These are phyloP conservation scores for Echinops telfairi DNA, from an alignment of 2,113 vertebrate genomes.

Conservation along the genomic window DNA sequence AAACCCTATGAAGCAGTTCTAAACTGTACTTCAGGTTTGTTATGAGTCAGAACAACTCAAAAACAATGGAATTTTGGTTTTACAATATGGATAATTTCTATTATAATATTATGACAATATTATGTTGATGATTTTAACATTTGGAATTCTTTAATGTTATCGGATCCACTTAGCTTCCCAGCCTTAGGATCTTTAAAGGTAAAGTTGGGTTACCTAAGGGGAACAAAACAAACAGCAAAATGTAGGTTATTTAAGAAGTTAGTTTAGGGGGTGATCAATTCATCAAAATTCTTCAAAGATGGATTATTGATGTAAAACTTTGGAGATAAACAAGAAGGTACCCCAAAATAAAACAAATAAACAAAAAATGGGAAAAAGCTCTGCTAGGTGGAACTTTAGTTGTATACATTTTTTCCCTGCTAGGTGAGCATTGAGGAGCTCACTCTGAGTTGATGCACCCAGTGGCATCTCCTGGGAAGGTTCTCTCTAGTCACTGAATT, in stretches of 20 bases:
- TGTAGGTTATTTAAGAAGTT: neutral
- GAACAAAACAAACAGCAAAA: neutral
- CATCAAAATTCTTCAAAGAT: slow-evolving; percentile 27
- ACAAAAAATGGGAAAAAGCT: too few species aligned
- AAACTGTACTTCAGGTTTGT: neutral
- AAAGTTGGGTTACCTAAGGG: slow-evolving; percentile 3
- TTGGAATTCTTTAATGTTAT: slow-evolving; percentile 48
- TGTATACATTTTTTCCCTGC: too few species aligned
- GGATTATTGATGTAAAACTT: too few species aligned
- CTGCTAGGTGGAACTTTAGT: too few species aligned
- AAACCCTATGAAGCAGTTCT: neutral
- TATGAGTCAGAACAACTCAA: neutral
- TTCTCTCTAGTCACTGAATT: too few species aligned
- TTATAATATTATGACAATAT: neutral
- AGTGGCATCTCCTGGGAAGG: too few species aligned
- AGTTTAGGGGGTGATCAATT: neutral
- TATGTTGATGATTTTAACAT: neutral
- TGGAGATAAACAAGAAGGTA: too few species aligned
- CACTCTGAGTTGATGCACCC: too few species aligned
- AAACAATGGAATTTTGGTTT: neutral
- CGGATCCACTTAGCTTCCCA: slow-evolving; percentile 29
- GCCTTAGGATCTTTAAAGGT: neutral
- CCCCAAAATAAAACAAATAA: too few species aligned
- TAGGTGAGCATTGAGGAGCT: too few species aligned
- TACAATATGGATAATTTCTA: neutral